phyloP scores from a whole-genome alignment of 2,797 vertebrate species.

The Fistularia tabacaria region DNA sequence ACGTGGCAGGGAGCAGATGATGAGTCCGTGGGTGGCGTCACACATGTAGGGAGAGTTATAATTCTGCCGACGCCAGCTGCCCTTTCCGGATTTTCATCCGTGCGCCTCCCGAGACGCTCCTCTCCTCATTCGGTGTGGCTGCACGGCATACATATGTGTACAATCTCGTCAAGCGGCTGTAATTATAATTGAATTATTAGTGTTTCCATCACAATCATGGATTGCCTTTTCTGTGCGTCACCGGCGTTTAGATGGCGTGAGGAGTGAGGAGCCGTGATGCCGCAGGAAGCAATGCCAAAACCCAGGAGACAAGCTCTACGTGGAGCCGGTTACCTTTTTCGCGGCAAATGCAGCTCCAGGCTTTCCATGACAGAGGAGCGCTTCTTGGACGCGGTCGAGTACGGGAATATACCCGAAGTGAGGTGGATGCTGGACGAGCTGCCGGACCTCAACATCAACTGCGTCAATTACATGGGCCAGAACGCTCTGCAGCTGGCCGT shows the following conservation, averaged over 20 bases:
- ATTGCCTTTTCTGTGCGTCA: not conserved
- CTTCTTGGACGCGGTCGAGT: constrained; percentile 89
- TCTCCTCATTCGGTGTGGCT: no score
- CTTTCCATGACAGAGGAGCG: constrained; percentile 85
- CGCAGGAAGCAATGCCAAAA: constrained; percentile 76
- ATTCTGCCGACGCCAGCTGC: constrained; percentile 54
- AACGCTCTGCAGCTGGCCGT: constrained; percentile 92
- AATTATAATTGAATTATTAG: no score
- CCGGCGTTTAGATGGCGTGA: constrained; percentile 53
- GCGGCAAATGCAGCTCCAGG: constrained; percentile 73
- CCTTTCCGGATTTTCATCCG: constrained; percentile 10
- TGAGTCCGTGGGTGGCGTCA: constrained; percentile 59
- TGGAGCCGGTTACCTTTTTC: constrained; percentile 86
- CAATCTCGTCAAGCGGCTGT: no score
- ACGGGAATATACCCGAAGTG: constrained; percentile 89
- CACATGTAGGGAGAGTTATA: constrained; percentile 49
- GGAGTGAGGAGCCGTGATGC: constrained; percentile 62
- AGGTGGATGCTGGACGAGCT: constrained; percentile 87
- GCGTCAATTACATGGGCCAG: constrained; percentile 96
- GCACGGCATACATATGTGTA: no score
- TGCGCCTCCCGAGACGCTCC: no score
- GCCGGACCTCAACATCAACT: constrained; percentile 85
- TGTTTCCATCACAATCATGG: no score
- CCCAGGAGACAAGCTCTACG: constrained; percentile 79
- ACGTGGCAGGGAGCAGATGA: constrained; percentile 56